A percentile compares a stretch with the other conserved stretches of the same genome.
Conservation (phyloP, 2,888 invertebrate species). For the Deilephila elpenor region DNA sequence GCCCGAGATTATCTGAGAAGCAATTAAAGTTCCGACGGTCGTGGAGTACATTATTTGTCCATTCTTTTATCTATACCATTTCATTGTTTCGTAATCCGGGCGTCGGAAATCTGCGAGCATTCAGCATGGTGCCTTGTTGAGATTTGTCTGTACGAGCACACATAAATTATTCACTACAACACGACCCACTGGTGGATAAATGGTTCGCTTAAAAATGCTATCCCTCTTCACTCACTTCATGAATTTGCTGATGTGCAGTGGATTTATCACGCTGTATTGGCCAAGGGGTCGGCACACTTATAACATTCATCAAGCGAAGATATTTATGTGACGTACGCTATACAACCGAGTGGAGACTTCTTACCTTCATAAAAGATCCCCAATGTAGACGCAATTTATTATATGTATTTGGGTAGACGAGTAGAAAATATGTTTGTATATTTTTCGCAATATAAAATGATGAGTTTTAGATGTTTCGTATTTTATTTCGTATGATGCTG, state of each 20-base stretch:
- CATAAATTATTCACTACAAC: slow-evolving; percentile 60
- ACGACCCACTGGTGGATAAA: slow-evolving; percentile 59
- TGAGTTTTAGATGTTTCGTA: too few relatives aligned
- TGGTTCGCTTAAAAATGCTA: slow-evolving; percentile 65
- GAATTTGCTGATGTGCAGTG: slow-evolving; percentile 58
- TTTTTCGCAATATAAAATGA: not conserved
- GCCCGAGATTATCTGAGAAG: not conserved
- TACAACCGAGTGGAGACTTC: not conserved
- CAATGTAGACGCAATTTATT: not conserved
- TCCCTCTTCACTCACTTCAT: slow-evolving; percentile 68
- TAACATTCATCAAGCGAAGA: slow-evolving; percentile 7
- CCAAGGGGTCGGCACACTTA: slow-evolving; percentile 24
- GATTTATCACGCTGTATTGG: slow-evolving; percentile 43
- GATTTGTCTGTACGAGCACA: slow-evolving; percentile 57
- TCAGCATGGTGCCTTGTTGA: slow-evolving; percentile 35
- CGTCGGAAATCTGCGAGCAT: slow-evolving; percentile 20
- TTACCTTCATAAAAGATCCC: not conserved
- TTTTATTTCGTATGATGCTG: too few relatives aligned
- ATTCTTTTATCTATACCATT: slow-evolving; percentile 22
- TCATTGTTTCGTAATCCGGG: slow-evolving; percentile 20
- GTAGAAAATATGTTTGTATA: not conserved
- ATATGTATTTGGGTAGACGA: not conserved
- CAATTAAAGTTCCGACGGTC: not conserved
- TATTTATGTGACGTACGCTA: not conserved
- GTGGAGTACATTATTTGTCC: slow-evolving; percentile 15